phyloP scores from a whole-genome alignment of 2,888 invertebrate genomes.

The Plagiodera versicolora region DNA sequence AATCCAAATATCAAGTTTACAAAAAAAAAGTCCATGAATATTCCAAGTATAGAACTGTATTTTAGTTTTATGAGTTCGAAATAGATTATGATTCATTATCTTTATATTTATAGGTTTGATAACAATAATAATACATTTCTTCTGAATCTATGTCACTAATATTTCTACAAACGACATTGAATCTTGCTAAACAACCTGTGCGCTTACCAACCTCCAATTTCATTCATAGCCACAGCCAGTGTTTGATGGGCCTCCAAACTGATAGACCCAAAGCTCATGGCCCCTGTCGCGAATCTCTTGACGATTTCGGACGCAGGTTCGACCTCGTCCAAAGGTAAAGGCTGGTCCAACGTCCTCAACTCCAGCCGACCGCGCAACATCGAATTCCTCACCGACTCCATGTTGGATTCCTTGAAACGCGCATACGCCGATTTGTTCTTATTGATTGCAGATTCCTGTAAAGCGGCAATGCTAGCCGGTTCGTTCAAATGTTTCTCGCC shows the following conservation, averaged over 20 bases:
- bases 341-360: conserved; percentile 73
- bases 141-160: too few relatives aligned
- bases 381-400: conserved; percentile 82
- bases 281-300: conserved; percentile 87
- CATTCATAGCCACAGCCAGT: conserved; percentile 96
- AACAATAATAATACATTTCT: too few relatives aligned
- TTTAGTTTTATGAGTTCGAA: too few relatives aligned
- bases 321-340: conserved; percentile 84
- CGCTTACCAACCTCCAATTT: conserved; percentile 47
- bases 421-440: conserved; percentile 85
- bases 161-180: too few relatives aligned
- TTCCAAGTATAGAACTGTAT: too few relatives aligned
- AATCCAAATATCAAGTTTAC: too few relatives aligned
- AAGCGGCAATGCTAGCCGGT: conserved; percentile 73
- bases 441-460: conserved; percentile 84
- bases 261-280: conserved; percentile 69
- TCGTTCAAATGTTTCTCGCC: conserved; percentile 99
- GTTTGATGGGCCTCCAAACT: conserved; percentile 95
- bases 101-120: too few relatives aligned
- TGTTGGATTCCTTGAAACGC: conserved; percentile 80
- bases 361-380: conserved; percentile 93
- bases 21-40: too few relatives aligned
- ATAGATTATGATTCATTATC: too few relatives aligned
- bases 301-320: conserved; percentile 95
- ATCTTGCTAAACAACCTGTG: too few relatives aligned